These are phyloP conservation scores for Odontophorus gujanensis DNA, from an alignment of 2,113 vertebrate species.

Conservation along the genomic window DNA sequence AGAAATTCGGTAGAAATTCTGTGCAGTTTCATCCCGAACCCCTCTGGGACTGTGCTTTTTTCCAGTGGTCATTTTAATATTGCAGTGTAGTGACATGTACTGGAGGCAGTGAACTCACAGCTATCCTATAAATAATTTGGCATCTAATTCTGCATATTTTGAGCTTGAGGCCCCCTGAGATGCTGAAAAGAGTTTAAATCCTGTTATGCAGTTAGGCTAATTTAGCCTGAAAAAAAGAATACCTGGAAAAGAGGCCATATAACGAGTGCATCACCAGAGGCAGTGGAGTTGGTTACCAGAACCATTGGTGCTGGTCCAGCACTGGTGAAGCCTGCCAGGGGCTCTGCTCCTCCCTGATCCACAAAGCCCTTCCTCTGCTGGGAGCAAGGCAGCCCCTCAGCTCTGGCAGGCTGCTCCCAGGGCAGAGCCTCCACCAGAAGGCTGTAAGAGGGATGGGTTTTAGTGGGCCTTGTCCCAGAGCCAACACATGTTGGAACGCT, in stretches of 20 bases:
- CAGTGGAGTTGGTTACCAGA: conserved; percentile 67
- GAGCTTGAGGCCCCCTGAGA: conserved; percentile 48
- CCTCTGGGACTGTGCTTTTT: conserved; percentile 59
- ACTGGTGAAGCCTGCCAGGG: conserved; percentile 82
- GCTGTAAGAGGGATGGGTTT: not conserved
- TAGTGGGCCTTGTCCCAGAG: not conserved
- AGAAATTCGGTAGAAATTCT: not conserved
- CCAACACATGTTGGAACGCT: not conserved
- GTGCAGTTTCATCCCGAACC: not conserved
- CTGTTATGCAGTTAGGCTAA: conserved; percentile 7
- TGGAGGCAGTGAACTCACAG: conserved; percentile 64
- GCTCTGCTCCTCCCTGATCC: conserved; percentile 74
- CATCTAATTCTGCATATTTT: conserved; percentile 67
- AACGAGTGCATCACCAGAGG: not conserved
- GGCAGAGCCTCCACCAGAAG: conserved; percentile 13
- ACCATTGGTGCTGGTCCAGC: conserved; percentile 72
- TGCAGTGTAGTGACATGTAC: conserved; percentile 61
- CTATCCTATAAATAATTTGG: conserved; percentile 71
- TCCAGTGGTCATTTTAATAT: conserved; percentile 73
- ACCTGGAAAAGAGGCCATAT: not conserved
- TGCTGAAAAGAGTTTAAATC: conserved; percentile 55
- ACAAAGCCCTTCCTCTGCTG: conserved; percentile 62
- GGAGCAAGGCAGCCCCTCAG: conserved; percentile 42
- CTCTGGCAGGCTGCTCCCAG: conserved; percentile 27
- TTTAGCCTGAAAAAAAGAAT: conserved; percentile 29